Conservation (phyloP, 1,140 invertebrate species). For the Neomicropteryx cornuta region DNA sequence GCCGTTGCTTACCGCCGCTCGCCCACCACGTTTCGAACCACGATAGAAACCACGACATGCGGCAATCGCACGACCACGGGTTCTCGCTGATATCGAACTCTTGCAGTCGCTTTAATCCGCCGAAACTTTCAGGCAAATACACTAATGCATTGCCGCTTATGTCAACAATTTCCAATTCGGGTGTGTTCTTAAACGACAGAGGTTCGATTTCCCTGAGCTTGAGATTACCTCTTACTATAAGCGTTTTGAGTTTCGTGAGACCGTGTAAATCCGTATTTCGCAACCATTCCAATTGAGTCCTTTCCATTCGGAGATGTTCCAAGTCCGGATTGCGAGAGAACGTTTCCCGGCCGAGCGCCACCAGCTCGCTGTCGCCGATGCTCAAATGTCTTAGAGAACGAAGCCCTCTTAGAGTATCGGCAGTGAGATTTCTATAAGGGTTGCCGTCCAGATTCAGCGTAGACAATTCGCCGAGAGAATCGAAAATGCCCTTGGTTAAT, state of each 20-base stretch:
- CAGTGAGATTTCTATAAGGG: constrained; percentile 44
- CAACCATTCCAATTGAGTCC: constrained; percentile 46
- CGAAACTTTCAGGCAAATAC: constrained; percentile 59
- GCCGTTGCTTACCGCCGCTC: constrained; percentile 34
- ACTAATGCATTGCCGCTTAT: constrained; percentile 61
- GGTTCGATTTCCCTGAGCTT: constrained; percentile 49
- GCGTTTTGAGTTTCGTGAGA: constrained; percentile 42
- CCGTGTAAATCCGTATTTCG: constrained; percentile 43
- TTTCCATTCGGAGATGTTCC: constrained; percentile 40
- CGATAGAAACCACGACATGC: constrained; percentile 72
- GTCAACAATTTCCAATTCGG: constrained; percentile 51
- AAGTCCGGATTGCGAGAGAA: constrained; percentile 47
- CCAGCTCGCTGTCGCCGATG: constrained; percentile 46
- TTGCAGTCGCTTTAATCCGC: constrained; percentile 46
- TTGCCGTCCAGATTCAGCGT: constrained; percentile 56
- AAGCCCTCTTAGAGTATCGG: constrained; percentile 47
- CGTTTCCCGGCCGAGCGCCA: constrained; percentile 37
- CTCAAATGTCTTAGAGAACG: constrained; percentile 41
- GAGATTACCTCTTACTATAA: constrained; percentile 45
- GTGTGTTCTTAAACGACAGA: constrained; percentile 46
- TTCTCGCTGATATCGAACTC: constrained; percentile 62
- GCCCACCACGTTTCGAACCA: constrained; percentile 42
- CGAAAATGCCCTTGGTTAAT: constrained; percentile 54
- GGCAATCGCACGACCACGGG: constrained; percentile 77
- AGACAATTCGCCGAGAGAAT: constrained; percentile 45